Percentiles rank a stretch among this genome's conserved stretches.
Evolutionary conservation across 23 tunicate genomes (phyloP).

Genomic region (Oikopleura albicans): DNA sequence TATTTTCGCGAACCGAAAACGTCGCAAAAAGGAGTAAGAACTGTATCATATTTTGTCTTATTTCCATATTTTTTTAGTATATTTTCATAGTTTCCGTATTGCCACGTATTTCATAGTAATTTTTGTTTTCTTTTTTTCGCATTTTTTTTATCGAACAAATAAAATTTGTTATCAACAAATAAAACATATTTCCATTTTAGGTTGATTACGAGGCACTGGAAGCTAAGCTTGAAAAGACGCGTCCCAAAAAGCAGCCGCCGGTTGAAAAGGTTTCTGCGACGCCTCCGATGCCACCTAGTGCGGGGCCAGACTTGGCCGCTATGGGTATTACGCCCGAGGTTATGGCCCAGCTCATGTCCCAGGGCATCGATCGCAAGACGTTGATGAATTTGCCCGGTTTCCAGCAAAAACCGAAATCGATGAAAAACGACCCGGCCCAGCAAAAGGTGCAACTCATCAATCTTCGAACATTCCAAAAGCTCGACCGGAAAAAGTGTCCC

Average conservation of each 20-base stretch:
- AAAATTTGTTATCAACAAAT: too few species aligned
- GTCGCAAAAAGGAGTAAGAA: too few species aligned
- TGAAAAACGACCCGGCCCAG: slow-evolving; percentile 10
- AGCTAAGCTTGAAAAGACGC: neutral
- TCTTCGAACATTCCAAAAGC: neutral
- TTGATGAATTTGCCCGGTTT: neutral
- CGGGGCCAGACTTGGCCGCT: neutral
- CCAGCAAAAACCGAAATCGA: neutral
- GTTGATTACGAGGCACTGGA: slow-evolving; percentile 16
- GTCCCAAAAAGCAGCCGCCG: neutral
- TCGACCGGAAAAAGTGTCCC: slow-evolving; percentile 8
- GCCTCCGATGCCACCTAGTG: neutral
- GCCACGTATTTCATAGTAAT: too few species aligned
- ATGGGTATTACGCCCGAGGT: neutral
- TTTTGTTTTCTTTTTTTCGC: too few species aligned
- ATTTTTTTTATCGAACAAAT: too few species aligned
- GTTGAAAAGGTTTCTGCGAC: neutral
- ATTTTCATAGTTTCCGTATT: too few species aligned
- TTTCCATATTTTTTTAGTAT: too few species aligned
- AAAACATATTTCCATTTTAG: too few species aligned
- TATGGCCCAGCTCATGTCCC: slow-evolving; percentile 3
- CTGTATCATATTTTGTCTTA: too few species aligned
- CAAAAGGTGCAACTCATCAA: slow-evolving; percentile 10
- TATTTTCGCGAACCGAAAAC: too few species aligned
- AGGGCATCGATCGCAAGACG: neutral